Evolutionary conservation across 1,140 invertebrate species (phyloP).

Genomic region (Ectropis grisescens): DNA sequence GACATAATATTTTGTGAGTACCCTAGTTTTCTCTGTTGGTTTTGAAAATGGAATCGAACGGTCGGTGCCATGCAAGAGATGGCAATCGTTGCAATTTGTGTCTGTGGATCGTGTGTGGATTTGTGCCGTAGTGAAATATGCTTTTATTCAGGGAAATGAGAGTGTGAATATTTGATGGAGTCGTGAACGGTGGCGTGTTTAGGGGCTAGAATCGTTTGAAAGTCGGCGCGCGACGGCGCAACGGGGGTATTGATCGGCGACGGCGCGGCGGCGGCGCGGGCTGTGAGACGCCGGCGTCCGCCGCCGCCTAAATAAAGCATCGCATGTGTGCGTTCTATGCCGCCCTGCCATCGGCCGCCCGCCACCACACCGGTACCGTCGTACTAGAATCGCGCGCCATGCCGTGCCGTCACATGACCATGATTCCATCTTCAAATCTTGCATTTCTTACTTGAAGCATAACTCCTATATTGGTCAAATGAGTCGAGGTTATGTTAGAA

Average conservation of each 20-base stretch:
- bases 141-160: conserved; percentile 52
- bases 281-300: conserved; percentile 60
- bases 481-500: too few relatives aligned
- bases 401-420: conserved; percentile 15
- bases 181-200: conserved; percentile 45
- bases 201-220: conserved; percentile 53
- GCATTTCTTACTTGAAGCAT: too few relatives aligned
- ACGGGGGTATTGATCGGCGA: conserved; percentile 63
- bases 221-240: conserved; percentile 58
- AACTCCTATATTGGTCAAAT: too few relatives aligned
- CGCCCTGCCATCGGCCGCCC: conserved; percentile 33
- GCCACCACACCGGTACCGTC: conserved; percentile 4
- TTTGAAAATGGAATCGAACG: too few relatives aligned
- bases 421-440: too few relatives aligned
- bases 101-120: neutral
- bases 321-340: conserved; percentile 46
- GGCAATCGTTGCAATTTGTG: too few relatives aligned
- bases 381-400: conserved; percentile 15
- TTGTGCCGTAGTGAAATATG: conserved; percentile 22
- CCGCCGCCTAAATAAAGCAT: conserved; percentile 66
- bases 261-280: conserved; percentile 39
- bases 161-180: conserved; percentile 66
- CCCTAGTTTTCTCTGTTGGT: too few relatives aligned
- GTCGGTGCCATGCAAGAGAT: too few relatives aligned
- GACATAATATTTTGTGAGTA: too few relatives aligned